A percentile compares a stretch with the other conserved stretches of the same genome.
Conservation (phyloP, 2,113 vertebrate genomes). For the Accipiter cooperii region DNA sequence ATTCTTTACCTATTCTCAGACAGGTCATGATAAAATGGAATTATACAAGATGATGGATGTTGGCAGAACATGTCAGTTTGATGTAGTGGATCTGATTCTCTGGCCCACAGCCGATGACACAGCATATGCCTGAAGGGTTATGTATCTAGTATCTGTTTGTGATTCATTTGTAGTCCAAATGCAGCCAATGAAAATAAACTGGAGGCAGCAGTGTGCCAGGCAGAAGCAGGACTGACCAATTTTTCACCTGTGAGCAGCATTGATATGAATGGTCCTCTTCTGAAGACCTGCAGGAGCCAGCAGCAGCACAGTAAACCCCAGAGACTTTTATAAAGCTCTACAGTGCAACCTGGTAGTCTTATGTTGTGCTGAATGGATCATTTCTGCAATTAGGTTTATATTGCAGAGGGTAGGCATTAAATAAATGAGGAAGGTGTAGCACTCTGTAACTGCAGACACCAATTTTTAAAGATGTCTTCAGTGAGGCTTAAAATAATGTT, state of each 20-base stretch:
- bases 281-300: neutral
- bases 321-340: neutral
- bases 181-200: neutral
- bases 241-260: neutral
- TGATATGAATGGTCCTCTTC: neutral
- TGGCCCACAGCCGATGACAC: neutral
- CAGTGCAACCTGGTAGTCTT: neutral
- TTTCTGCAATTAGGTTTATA: constrained; percentile 32
- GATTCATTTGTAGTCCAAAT: neutral
- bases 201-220: neutral
- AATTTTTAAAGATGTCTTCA: constrained; percentile 4
- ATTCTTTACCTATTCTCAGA: neutral
- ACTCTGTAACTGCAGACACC: neutral
- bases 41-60: neutral
- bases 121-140: neutral
- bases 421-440: neutral
- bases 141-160: neutral
- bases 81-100: neutral
- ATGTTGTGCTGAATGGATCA: neutral
- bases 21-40: neutral
- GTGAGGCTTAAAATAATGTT: neutral
- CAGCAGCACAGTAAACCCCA: neutral
- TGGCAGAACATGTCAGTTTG: neutral
- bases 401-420: neutral
- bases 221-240: neutral